Conservation (phyloP, 1,140 invertebrate genomes). For the Drosophila mojavensis region DNA sequence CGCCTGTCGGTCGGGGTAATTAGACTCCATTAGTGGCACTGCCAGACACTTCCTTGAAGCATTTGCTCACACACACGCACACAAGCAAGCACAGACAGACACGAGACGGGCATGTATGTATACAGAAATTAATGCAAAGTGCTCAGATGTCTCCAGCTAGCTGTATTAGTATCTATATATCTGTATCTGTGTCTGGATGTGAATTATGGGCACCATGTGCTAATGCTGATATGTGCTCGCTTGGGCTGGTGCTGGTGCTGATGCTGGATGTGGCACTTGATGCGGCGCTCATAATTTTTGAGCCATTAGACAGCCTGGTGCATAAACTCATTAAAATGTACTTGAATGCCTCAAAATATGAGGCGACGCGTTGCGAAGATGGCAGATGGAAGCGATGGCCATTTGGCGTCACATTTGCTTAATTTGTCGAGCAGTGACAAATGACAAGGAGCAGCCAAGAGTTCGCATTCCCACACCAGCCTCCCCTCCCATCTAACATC, state of each 20-base stretch:
- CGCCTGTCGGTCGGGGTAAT: conserved; percentile 63
- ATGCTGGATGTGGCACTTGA: conserved; percentile 34
- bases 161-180: conserved; percentile 18
- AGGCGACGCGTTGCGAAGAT: conserved; percentile 42
- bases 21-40: conserved; percentile 74
- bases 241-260: conserved; percentile 15
- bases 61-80: background rate
- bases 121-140: conserved; percentile 68
- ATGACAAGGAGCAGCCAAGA: conserved; percentile 59
- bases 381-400: conserved; percentile 36
- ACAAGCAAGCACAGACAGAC: background rate
- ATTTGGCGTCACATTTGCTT: conserved; percentile 62
- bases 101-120: background rate
- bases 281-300: conserved; percentile 77
- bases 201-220: conserved; percentile 44
- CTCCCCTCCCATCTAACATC: background rate
- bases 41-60: conserved; percentile 45
- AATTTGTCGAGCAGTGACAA: conserved; percentile 76
- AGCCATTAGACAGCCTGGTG: conserved; percentile 77
- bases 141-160: conserved; percentile 32
- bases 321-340: conserved; percentile 80
- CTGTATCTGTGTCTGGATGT: conserved; percentile 36
- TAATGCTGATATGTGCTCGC: conserved; percentile 6
- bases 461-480: conserved; percentile 8
- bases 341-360: conserved; percentile 72